These are phyloP conservation scores for Lepidothrix coronata DNA, from an alignment of 2,113 vertebrate species.

Conservation along the genomic window DNA sequence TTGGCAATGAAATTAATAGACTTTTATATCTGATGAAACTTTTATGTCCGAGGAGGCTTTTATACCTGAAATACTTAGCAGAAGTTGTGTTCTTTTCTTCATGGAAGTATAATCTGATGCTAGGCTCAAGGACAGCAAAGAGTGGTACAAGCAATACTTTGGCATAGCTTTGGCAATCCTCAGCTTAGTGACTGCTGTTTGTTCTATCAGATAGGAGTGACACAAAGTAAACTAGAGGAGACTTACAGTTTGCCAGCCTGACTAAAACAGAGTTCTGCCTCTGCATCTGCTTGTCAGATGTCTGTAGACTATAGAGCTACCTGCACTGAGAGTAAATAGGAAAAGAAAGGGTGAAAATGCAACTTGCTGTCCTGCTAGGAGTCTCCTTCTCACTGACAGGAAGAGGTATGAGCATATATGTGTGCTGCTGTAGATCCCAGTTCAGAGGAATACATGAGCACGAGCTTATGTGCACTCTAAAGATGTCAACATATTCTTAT, in stretches of 20 bases:
- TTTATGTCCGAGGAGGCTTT: not conserved
- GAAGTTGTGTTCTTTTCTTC: not conserved
- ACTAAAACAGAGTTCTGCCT: not conserved
- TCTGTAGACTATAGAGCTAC: not conserved
- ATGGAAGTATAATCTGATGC: not conserved
- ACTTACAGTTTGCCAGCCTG: not conserved
- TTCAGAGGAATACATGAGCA: not conserved
- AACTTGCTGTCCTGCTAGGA: not conserved
- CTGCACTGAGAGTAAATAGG: not conserved
- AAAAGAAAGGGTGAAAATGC: not conserved
- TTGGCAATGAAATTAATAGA: not conserved
- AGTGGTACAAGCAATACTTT: not conserved
- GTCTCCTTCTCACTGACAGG: not conserved
- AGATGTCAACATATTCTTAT: not conserved
- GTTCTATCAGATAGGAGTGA: not conserved
- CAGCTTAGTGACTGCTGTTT: not conserved
- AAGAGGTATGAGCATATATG: not conserved
- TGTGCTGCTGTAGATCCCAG: not conserved
- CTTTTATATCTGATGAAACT: not conserved
- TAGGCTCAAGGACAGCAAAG: not conserved
- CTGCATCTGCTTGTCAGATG: not conserved
- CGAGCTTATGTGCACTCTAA: not conserved
- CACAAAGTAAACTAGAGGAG: not conserved
- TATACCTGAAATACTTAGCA: not conserved
- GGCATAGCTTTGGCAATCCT: not conserved